Evolutionary conservation across 2,888 invertebrate genomes (phyloP).

Genomic region (Hoplodrina blanda): DNA sequence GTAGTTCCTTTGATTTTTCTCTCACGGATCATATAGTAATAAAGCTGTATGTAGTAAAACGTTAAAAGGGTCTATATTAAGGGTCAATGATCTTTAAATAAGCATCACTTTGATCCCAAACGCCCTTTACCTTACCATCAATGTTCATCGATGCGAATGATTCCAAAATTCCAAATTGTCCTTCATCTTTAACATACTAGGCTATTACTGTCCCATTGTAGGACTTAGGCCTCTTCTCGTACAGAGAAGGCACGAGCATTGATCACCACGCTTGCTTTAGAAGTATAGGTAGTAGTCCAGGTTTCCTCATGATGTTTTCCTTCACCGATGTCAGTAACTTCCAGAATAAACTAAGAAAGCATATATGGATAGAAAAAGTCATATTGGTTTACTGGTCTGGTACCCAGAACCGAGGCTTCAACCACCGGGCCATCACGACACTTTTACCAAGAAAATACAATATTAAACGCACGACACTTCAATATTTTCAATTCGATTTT

Average conservation of each 20-base stretch:
- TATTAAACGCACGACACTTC: constrained; percentile 54
- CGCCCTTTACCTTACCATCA: constrained; percentile 41
- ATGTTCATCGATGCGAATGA: constrained; percentile 46
- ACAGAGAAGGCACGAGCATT: too few relatives aligned
- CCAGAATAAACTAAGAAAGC: too few relatives aligned
- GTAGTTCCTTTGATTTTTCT: constrained; percentile 11
- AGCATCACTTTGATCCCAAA: constrained; percentile 41
- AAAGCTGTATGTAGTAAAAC: constrained; percentile 8
- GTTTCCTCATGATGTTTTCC: too few relatives aligned
- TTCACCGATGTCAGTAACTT: too few relatives aligned
- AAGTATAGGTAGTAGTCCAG: too few relatives aligned
- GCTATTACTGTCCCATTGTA: too few relatives aligned
- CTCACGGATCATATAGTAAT: constrained; percentile 7
- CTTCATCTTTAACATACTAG: constrained; percentile 3
- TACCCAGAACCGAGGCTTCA: too few relatives aligned
- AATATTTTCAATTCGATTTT: constrained; percentile 51
- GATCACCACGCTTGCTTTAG: too few relatives aligned
- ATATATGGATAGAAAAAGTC: too few relatives aligned
- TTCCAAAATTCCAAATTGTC: constrained; percentile 30
- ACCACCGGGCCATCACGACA: too few relatives aligned
- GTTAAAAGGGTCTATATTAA: constrained; percentile 13
- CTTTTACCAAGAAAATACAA: constrained; percentile 44
- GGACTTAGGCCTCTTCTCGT: too few relatives aligned
- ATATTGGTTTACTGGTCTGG: too few relatives aligned
- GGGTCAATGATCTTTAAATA: constrained; percentile 40